These are phyloP conservation scores for Peromyscus polionotus DNA, from an alignment of 2,113 vertebrate species.

Conservation along the genomic window DNA sequence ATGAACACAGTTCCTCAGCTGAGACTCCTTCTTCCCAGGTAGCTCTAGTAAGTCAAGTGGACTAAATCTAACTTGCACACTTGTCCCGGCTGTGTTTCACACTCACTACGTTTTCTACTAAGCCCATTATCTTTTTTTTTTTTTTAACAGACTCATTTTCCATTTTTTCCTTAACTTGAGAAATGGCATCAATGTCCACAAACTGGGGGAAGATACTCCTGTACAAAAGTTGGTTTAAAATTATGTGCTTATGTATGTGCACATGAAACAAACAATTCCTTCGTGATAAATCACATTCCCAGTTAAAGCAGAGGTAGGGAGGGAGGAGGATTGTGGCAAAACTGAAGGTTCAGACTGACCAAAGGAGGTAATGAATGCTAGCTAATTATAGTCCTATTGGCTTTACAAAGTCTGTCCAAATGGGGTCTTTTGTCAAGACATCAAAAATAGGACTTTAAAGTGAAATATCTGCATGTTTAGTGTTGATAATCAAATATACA, in stretches of 20 bases:
- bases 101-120: background rate
- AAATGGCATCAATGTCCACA: background rate
- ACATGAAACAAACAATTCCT: background rate
- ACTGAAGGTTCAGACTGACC: background rate
- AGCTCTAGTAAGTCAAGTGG: background rate
- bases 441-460: background rate
- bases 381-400: background rate
- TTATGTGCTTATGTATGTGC: background rate
- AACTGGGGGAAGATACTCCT: background rate
- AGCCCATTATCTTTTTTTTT: background rate
- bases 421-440: background rate
- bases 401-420: background rate
- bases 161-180: background rate
- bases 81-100: background rate
- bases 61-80: background rate
- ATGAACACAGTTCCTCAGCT: background rate
- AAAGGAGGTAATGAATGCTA: background rate
- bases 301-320: background rate
- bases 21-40: background rate
- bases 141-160: background rate
- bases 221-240: background rate
- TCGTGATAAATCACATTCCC: background rate
- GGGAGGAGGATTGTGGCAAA: background rate
- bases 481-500: conserved; percentile 31
- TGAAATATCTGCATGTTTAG: conserved; percentile 1